Evolutionary conservation across 1,140 invertebrate genomes (phyloP), one percentile per base, ranked within the genome.

Genomic region (Paralvinella palmiformis): DNA sequence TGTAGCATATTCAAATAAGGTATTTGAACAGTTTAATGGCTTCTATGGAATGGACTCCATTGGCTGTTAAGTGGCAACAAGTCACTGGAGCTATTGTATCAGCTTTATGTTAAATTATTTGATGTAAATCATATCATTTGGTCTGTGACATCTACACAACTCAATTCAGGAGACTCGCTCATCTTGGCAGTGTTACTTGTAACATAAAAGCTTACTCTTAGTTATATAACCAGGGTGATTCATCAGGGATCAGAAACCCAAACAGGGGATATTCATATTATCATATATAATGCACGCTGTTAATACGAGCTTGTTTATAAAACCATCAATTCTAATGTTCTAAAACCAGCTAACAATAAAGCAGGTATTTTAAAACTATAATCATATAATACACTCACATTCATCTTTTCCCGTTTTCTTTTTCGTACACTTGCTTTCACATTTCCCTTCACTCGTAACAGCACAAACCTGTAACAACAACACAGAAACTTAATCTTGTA

Each of bases 381-480:
- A 59, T 45, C 13, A n/a, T 6, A 13, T 7, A 17, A 7, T 29
- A n/a, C 10, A 70, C 73, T 74, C 73, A 81, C 79, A 81, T 72
- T 79, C 78, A 71, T 79, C 77, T 71, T 79, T 81, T 0, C 72
- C 56, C 48, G 78, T 81, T 50, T 71, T 67, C 60, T 76, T 78
- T 71, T 77, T 78, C 20, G 75, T 71, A 17, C 67, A 22, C 65
- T 75, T 78, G 60, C 79, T 81, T 31, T 78, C 75, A 74, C 74
- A 79, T 63, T 72, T 76, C 15, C 79, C 79, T 64, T 81, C 79
- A 72, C 69, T 79, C 17, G 79, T 81, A 22, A 81, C 41, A 20
- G 74, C 77, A 6, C 69, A 69, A 52, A 80, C 71, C 76, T 77
- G 56, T 7, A 35, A 68, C 41, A 63, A 48, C 63, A 52, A 61